These are phyloP conservation scores for Megalonaias nervosa DNA, from an alignment of 1,140 invertebrate genomes.

Conservation along the genomic window DNA sequence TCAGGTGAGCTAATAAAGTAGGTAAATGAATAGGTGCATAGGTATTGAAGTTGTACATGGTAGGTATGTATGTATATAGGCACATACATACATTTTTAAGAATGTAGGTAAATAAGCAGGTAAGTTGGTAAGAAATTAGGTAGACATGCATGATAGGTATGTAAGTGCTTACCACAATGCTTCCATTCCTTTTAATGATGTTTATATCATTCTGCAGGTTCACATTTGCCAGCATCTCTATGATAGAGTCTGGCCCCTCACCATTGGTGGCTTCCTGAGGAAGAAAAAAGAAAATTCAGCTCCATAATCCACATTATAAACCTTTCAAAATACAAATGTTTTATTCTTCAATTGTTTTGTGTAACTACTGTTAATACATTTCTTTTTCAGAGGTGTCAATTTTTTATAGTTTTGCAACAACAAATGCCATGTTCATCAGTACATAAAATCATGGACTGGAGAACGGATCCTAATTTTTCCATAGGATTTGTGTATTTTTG, in stretches of 20 bases:
- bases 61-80: too few species aligned
- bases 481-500: too few species aligned
- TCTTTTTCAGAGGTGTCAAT: neutral
- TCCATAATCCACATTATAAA: neutral
- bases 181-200: slow-evolving; percentile 71
- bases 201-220: slow-evolving; percentile 75
- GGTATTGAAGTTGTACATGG: too few species aligned
- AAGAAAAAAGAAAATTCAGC: neutral
- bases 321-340: neutral
- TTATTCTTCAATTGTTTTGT: too few species aligned
- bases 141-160: too few species aligned
- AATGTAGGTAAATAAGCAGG: too few species aligned
- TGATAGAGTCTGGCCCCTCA: slow-evolving; percentile 75
- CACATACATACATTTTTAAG: too few species aligned
- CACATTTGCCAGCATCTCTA: slow-evolving; percentile 77
- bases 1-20: too few species aligned
- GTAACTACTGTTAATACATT: neutral
- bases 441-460: too few species aligned
- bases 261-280: slow-evolving; percentile 50
- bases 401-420: neutral
- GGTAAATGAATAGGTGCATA: too few species aligned
- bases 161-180: slow-evolving; percentile 72
- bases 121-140: too few species aligned
- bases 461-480: too few species aligned
- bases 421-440: neutral